Conservation (phyloP, 2,113 vertebrate genomes). For the Nothoprocta pentlandii region DNA sequence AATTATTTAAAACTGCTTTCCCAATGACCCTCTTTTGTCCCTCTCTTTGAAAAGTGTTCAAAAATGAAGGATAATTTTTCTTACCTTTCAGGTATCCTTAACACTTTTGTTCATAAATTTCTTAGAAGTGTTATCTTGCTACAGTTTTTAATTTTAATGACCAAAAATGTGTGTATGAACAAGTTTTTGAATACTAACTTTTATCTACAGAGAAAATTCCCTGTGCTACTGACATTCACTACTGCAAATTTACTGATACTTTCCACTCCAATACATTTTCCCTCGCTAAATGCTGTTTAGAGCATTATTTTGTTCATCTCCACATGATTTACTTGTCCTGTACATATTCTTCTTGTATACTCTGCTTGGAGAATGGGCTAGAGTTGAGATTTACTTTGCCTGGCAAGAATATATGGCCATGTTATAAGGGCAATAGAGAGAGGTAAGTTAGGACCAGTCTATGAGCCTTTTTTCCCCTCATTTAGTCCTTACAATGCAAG, state of each 20-base stretch:
- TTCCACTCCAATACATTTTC: background rate
- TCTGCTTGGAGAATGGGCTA: background rate
- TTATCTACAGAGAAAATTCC: background rate
- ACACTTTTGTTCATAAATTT: background rate
- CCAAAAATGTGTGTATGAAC: fast-evolving
- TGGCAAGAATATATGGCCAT: background rate
- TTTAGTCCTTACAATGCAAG: background rate
- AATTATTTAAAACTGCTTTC: background rate
- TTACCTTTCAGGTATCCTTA: background rate
- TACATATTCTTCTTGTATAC: background rate
- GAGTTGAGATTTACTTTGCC: background rate
- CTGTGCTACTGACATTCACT: background rate
- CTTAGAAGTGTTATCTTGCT: background rate
- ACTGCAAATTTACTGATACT: background rate
- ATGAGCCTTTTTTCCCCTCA: background rate
- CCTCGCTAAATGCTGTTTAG: background rate
- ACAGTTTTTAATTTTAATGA: background rate
- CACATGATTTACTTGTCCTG: background rate
- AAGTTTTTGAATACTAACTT: background rate
- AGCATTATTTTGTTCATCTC: background rate
- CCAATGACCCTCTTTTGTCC: background rate
- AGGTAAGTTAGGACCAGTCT: background rate
- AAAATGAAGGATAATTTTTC: background rate
- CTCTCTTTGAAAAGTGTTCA: background rate
- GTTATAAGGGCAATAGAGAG: background rate